A percentile compares a stretch with the other conserved stretches of the same genome.
These are phyloP conservation scores for Sylvicola cinctus DNA, from an alignment of 2,888 invertebrate genomes.

Conservation along the genomic window DNA sequence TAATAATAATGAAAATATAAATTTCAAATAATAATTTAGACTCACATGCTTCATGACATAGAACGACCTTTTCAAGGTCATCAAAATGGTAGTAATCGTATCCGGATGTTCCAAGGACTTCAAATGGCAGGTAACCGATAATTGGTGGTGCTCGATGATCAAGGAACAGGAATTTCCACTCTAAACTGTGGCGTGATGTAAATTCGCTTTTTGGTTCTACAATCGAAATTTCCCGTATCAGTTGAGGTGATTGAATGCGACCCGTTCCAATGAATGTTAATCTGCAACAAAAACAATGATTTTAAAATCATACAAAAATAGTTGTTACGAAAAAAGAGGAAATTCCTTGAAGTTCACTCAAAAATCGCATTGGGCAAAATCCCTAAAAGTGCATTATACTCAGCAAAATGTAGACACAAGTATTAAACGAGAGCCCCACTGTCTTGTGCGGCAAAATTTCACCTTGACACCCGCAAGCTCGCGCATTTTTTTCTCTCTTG, in stretches of 20 bases:
- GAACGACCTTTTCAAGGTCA: constrained; percentile 70
- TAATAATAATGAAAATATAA: not conserved
- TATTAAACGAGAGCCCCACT: too few relatives aligned
- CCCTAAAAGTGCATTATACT: too few relatives aligned
- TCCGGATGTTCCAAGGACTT: constrained; percentile 85
- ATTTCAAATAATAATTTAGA: constrained; percentile 14
- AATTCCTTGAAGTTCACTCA: too few relatives aligned
- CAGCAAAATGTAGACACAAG: too few relatives aligned
- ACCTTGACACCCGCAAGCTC: too few relatives aligned
- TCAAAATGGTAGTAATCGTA: constrained; percentile 94
- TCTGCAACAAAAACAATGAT: constrained; percentile 14
- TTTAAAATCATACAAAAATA: too few relatives aligned
- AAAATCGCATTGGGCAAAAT: too few relatives aligned
- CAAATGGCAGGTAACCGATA: constrained; percentile 84
- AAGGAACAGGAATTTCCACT: constrained; percentile 88
- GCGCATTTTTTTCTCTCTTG: too few relatives aligned
- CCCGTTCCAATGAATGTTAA: constrained; percentile 68
- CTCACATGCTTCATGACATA: constrained; percentile 73
- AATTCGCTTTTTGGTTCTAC: constrained; percentile 69
- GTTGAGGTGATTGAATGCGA: constrained; percentile 55
- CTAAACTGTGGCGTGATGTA: constrained; percentile 77
- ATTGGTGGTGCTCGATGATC: constrained; percentile 83
- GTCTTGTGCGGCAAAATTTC: too few relatives aligned
- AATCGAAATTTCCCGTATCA: constrained; percentile 68
- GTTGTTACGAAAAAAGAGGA: too few relatives aligned